Evolutionary conservation across 2,797 vertebrate genomes (phyloP), one percentile per base, ranked within the genome.

Genomic region (Pseudopleuronectes americanus): DNA sequence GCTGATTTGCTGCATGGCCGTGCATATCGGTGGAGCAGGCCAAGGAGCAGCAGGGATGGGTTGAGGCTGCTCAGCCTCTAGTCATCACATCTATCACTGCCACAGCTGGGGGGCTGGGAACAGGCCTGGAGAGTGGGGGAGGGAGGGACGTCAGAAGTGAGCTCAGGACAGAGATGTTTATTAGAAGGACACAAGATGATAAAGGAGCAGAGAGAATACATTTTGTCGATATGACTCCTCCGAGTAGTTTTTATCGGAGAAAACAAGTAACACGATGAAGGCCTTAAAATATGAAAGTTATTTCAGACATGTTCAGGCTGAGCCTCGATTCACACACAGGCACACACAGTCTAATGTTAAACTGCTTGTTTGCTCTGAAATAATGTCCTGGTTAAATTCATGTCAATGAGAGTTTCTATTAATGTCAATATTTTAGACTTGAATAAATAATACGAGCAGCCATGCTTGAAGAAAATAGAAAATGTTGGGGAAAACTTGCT

Each of bases 1-100:
- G 56, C 71, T 76, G 81, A 87, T 91, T 88, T 89, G 80, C 80
- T 89, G 89, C 89, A 86, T 86, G 87, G 84, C 85, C 77, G 90
- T 88, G 89, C 84, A 84, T 75, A 77, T 88, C 71, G 88, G 81
- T 31, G 56, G 79, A 82, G 74, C 88, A 83, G 84, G 83, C 81
- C 83, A 83, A 57, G 75, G 77, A 91, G 85, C 91, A 91, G 90
- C 88, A 83, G 80, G 88, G 80, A 86, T 72, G 82, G 73, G 71
- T 84, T 83, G 73, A 73, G 81, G 83, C 66, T 63, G 69, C 71
- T 87, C 78, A 77, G 84, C 80, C 80, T 84, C 74, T 24, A 80
- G 81, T 83, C 72, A 68, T 86, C 83, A 75, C 77, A 84, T 86
- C 81, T 82, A 83, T 87, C 78, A 69, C 73, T 60, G 84, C 64